These are phyloP conservation scores for Mallotus villosus DNA, from an alignment of 2,797 vertebrate species.

Conservation along the genomic window DNA sequence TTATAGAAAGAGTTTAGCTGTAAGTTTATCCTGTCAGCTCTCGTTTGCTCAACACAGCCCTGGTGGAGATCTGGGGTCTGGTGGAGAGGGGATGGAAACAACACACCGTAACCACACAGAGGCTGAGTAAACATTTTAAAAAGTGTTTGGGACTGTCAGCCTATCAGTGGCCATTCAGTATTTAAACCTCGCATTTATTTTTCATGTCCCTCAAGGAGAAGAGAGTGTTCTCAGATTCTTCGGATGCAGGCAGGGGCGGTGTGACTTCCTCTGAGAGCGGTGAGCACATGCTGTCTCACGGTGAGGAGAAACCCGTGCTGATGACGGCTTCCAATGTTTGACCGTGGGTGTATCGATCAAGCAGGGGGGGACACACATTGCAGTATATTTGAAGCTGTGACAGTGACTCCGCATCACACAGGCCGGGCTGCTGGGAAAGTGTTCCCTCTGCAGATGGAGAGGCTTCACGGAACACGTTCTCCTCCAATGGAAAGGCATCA, in stretches of 20 bases:
- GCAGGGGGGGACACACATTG: constrained; percentile 34
- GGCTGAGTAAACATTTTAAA: neutral
- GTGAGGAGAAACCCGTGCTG: neutral
- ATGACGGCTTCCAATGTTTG: neutral
- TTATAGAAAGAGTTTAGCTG: no score
- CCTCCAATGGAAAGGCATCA: constrained; percentile 60
- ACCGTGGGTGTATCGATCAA: constrained; percentile 22
- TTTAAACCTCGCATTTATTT: constrained; percentile 10
- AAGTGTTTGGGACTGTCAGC: neutral
- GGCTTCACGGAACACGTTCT: constrained; percentile 46
- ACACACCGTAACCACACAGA: neutral
- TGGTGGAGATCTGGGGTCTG: neutral
- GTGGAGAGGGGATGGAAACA: neutral
- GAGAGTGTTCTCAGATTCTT: neutral
- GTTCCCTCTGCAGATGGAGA: constrained; percentile 29
- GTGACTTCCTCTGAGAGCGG: neutral
- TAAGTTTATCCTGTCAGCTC: neutral
- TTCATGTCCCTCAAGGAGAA: constrained; percentile 9
- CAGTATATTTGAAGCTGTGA: constrained; percentile 14
- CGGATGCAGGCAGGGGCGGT: neutral
- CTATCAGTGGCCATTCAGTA: constrained; percentile 10
- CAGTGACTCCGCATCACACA: neutral
- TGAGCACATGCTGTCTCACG: neutral
- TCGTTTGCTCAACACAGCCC: neutral
- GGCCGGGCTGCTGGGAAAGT: constrained; percentile 37